Base-by-base conservation (phyloP, 92 coral and sea anemone species). In the Isaurus tuberculatus region DNA sequence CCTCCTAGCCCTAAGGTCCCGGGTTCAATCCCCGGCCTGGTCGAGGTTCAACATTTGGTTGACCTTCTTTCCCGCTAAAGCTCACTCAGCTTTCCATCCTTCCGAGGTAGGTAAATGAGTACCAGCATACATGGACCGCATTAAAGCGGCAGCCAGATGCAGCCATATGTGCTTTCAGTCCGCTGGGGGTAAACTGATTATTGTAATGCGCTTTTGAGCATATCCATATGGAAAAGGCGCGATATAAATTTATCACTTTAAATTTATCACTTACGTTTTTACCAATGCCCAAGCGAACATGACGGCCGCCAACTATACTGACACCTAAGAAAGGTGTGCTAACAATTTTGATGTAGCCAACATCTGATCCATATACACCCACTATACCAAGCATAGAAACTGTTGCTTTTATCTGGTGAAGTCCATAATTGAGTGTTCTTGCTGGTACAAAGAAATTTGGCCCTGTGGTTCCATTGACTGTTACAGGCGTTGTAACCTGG, bases 371-470 rank as follows among this genome's bases (percentile, higher is more conserved):
- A 9, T 82, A 79, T 13, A 95, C 90, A 8, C 91, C 97, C 5
- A 28, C 73, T 2, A 85, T 64, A n/a, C 78, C 89, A 8, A 29
- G 61, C 95, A 95, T 93, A 11, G 8, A 48, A 13, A 95, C 81
- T 0, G 91, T 91, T 25, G 89, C 91, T 9, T 55, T 75, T 20
- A 91, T 42, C 77, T 74, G 77, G 74, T 93, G 91, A 29, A 85
- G 73, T 1, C 98, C 98, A 48, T 93, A 95, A 20, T 72, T 15
- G 40, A 95, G 79, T 5, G 53, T 65, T 32, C 88, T 81, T 14
- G 75, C 79, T 0, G 83, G 81, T 3, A 95, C 15, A 6, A 75
- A 28, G 14, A 89, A 79, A 26, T 65, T 67, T n/a, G 97, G 72
- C 20, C 36, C 66, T 32, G 70, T 64, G 16, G 40, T 57, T 9